Percentiles rank a stretch among this genome's conserved stretches.
Evolutionary conservation across 1,140 invertebrate species (phyloP).

Genomic region (Zaprionus tsacasi): DNA sequence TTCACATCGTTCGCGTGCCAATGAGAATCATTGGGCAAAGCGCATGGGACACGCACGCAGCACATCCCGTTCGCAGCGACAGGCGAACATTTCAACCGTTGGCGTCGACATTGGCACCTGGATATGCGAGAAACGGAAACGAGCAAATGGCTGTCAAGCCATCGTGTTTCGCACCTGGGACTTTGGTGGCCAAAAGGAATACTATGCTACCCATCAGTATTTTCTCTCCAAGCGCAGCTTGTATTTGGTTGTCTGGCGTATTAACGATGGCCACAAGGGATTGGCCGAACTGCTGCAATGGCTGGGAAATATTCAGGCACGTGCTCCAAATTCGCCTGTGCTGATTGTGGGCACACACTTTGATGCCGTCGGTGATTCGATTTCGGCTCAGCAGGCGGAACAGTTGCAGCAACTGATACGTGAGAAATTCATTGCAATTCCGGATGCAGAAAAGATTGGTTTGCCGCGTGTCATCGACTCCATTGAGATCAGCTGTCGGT

Average conservation of each 20-base stretch:
- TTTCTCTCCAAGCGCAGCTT: slow-evolving; percentile 98
- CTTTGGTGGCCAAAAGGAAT: slow-evolving; percentile 98
- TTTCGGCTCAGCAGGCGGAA: slow-evolving; percentile 90
- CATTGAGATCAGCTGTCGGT: slow-evolving; percentile 92
- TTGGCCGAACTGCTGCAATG: slow-evolving; percentile 96
- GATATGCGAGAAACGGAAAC: slow-evolving; percentile 93
- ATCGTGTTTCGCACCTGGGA: slow-evolving; percentile 99
- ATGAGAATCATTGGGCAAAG: slow-evolving; percentile 93
- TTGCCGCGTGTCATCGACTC: slow-evolving; percentile 96
- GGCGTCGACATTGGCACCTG: slow-evolving; percentile 98
- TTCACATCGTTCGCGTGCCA: slow-evolving; percentile 68
- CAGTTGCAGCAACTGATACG: slow-evolving; percentile 95
- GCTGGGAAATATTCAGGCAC: slow-evolving; percentile 97
- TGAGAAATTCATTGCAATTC: slow-evolving; percentile 95
- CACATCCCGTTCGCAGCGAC: slow-evolving; percentile 60
- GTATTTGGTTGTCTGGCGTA: slow-evolving; percentile 97
- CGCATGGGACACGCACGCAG: slow-evolving; percentile 93
- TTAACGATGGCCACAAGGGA: slow-evolving; percentile 96
- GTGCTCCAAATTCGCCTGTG: slow-evolving; percentile 97
- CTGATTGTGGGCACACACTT: slow-evolving; percentile 98
- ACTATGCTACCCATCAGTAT: slow-evolving; percentile 99
- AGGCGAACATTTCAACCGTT: slow-evolving; percentile 93
- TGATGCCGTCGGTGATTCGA: slow-evolving; percentile 91
- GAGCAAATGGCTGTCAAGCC: slow-evolving; percentile 88
- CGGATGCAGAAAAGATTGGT: slow-evolving; percentile 98